Evolutionary conservation across 2,113 vertebrate species (phyloP).

Genomic region (Athene noctua): DNA sequence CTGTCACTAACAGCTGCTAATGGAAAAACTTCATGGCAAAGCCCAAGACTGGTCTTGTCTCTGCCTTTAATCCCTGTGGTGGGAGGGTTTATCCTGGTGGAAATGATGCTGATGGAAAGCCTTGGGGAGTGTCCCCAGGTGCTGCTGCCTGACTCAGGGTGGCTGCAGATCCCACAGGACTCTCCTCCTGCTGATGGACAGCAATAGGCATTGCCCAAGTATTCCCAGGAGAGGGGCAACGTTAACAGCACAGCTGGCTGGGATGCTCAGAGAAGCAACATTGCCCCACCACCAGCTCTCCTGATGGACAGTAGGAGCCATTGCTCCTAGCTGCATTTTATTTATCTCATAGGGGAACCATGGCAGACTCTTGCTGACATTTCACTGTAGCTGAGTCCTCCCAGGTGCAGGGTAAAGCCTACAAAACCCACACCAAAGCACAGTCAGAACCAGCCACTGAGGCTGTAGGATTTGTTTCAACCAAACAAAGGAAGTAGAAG

Average conservation of each 20-base stretch:
- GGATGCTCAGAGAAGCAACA: not conserved
- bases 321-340: not conserved
- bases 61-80: not conserved
- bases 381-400: not conserved
- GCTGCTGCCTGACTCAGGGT: not conserved
- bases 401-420: not conserved
- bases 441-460: not conserved
- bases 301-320: not conserved
- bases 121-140: not conserved
- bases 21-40: accelerated
- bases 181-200: not conserved
- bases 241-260: no score
- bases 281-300: not conserved
- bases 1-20: accelerated
- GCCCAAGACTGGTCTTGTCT: accelerated
- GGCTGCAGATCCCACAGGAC: not conserved
- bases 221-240: not conserved
- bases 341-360: not conserved
- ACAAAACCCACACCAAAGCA: not conserved
- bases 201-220: not conserved
- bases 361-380: not conserved
- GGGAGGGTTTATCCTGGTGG: not conserved
- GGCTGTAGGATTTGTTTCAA: not conserved
- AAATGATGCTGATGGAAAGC: not conserved
- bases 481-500: not conserved